phyloP scores from a whole-genome alignment of 2,888 invertebrate genomes.

The Lepidonotus clava region DNA sequence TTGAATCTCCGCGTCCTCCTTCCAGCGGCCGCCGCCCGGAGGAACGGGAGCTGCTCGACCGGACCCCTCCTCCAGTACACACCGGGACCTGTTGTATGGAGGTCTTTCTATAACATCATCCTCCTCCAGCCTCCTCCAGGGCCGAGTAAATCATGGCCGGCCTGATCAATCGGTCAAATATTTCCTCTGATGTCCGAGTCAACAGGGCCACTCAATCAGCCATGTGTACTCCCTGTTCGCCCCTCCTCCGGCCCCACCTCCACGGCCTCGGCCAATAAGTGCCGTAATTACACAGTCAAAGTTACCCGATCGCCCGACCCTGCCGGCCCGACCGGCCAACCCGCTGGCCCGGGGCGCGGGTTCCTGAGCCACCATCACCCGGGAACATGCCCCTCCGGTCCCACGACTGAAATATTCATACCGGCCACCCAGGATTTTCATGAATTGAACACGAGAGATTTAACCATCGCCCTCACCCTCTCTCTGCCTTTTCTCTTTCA shows the following conservation, averaged over 20 bases:
- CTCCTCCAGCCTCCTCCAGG: neutral
- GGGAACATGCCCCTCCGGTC: neutral
- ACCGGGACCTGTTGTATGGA: neutral
- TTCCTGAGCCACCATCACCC: neutral
- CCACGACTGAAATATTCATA: conserved; percentile 32
- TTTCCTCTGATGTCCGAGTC: neutral
- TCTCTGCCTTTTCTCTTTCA: no score
- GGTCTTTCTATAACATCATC: neutral
- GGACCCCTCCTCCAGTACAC: neutral
- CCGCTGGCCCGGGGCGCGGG: no score
- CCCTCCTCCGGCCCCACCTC: neutral
- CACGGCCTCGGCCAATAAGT: neutral
- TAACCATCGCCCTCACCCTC: no score
- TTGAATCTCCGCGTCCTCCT: no score
- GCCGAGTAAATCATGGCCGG: neutral
- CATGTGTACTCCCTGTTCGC: no score
- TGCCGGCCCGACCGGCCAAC: no score
- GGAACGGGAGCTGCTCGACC: no score
- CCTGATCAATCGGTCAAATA: conserved; percentile 5
- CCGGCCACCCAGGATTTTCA: neutral
- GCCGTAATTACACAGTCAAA: neutral
- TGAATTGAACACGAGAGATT: conserved; percentile 28
- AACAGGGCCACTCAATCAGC: conserved; percentile 10
- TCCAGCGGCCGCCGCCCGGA: no score
- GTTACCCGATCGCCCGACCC: neutral